Percentiles rank a stretch among this genome's conserved stretches.
Conservation (phyloP, 1,140 invertebrate species). For the Drosophila burlai region DNA sequence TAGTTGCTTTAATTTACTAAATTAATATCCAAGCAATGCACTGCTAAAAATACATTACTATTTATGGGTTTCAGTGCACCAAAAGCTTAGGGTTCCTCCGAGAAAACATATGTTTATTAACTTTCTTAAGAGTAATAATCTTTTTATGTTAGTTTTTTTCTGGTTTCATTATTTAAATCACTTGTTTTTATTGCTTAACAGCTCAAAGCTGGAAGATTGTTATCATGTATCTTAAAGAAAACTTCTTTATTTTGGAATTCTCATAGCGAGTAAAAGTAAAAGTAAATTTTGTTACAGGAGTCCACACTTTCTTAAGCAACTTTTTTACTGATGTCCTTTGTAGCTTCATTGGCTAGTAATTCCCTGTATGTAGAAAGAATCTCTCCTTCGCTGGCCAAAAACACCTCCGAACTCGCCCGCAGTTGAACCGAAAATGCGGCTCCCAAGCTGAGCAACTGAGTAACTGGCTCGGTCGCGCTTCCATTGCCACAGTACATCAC, state of each 20-base stretch:
- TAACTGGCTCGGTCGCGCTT: conserved; percentile 75
- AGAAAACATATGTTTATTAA: background rate
- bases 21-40: too few species aligned
- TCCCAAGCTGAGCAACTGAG: conserved; percentile 63
- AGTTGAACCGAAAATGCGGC: conserved; percentile 63
- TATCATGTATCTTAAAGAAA: background rate
- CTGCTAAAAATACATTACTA: background rate
- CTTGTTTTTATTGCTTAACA: background rate
- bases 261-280: too few species aligned
- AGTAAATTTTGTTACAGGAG: too few species aligned
- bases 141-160: background rate
- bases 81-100: too few species aligned
- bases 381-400: conserved; percentile 1
- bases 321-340: background rate
- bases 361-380: background rate
- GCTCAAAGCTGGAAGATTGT: background rate
- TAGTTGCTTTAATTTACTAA: background rate
- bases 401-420: conserved; percentile 58
- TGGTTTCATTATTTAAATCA: background rate
- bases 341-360: background rate
- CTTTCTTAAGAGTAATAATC: background rate
- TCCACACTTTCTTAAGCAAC: background rate
- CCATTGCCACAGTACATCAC: conserved; percentile 61
- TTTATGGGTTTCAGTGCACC: background rate
- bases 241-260: background rate